Evolutionary conservation across 2,888 invertebrate species (phyloP).

Genomic region (Liopterus haemorrhoidalis): DNA sequence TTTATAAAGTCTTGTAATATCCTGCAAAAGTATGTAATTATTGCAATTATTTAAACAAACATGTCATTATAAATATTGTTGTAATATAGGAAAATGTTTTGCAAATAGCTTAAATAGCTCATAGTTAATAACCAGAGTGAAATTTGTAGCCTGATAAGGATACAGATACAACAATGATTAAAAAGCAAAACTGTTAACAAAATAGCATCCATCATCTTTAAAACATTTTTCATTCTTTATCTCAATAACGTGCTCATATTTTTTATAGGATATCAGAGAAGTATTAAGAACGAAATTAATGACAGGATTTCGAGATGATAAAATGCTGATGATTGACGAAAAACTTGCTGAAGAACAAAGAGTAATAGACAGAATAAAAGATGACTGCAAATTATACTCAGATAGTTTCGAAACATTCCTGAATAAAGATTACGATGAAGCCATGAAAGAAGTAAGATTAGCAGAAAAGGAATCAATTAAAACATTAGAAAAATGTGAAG

Average conservation of each 20-base stretch:
- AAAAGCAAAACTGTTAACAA: conserved; percentile 47
- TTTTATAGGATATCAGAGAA: conserved; percentile 42
- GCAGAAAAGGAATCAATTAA: conserved; percentile 47
- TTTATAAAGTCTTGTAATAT: no score
- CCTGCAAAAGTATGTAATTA: no score
- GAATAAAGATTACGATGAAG: conserved; percentile 54
- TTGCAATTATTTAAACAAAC: no score
- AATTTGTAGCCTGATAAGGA: no score
- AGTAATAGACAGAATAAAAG: conserved; percentile 47
- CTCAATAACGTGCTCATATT: no score
- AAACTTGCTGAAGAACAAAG: conserved; percentile 51
- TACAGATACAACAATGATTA: no score
- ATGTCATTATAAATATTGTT: no score
- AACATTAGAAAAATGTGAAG: conserved; percentile 46
- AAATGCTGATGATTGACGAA: conserved; percentile 49
- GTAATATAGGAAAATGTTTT: no score
- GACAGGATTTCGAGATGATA: conserved; percentile 42
- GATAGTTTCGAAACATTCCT: conserved; percentile 57
- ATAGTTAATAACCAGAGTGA: no score
- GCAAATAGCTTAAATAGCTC: no score
- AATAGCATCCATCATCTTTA: conserved; percentile 49
- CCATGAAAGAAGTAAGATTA: conserved; percentile 51
- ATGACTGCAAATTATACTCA: conserved; percentile 50
- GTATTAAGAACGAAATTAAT: conserved; percentile 46
- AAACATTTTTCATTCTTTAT: conserved; percentile 47